Base-by-base conservation (phyloP, 1,140 invertebrate genomes). In the Calephelis nemesis region DNA sequence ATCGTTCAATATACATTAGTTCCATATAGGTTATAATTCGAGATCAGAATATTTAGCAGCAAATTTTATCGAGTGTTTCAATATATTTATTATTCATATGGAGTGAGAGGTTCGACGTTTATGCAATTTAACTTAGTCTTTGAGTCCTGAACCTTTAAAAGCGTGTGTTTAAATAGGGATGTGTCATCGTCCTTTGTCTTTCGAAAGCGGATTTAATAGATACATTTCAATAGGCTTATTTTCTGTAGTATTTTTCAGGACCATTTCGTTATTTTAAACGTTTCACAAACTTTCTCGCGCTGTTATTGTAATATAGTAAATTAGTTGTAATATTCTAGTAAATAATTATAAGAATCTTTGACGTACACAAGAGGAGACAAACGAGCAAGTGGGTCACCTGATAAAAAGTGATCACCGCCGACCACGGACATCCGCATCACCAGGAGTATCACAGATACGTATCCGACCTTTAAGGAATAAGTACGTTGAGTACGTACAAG, bases 1-100 rank as follows among this genome's bases (percentile, higher is more conserved):
- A 66, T 47, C 65, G 50, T 66, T 66, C 65, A 42, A 66, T 66
- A 66, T 66, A 66, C 50, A 65, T 65, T 65, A 65, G 48, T 50
- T 49, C 10, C 15, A 54, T 54, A 54, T 54, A 54, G 13, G 30
- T 58, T 58, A 58, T 58, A 58, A 58, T 58, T 58, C 54, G 54
- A 58, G 54, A 58, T 58, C 54, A 15, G 54, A 58, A 58, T 58
- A 30, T 58, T 58, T 58, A 58, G 19, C 52, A 58, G 52, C 52
- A 58, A 58, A 30, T 58, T 58, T 58, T 58, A 58, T 58, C 52
- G 52, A 58, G 52, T 58, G 52, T 58, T 58, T 58, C 13, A 9
- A 30, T 10, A 54, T 54, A 54, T 54, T 54, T 54, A 54, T 54
- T 54, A 54, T 54, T 54, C 50, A 52, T 52, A 52, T 52, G 50